These are phyloP conservation scores for Paramuricea clavata DNA, from an alignment of 92 coral and sea anemone species.

Conservation along the genomic window DNA sequence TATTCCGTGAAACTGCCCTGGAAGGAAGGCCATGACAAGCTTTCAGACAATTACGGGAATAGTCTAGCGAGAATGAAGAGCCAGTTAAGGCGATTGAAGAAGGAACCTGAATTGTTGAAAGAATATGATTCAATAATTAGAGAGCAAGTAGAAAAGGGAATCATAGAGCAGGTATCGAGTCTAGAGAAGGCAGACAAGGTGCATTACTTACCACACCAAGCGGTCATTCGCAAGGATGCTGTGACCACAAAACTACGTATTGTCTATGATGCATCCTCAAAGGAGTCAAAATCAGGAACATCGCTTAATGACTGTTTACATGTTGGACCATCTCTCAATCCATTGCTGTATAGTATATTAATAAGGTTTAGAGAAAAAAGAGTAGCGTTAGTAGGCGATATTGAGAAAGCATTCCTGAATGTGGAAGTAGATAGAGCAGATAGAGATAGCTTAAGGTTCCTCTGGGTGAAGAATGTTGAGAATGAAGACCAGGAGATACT, in stretches of 20 bases:
- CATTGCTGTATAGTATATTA: not conserved
- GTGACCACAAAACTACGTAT: not conserved
- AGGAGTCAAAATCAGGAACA: too few species aligned
- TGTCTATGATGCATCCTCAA: slow-evolving; percentile 1
- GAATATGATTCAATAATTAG: not conserved
- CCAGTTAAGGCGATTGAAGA: not conserved
- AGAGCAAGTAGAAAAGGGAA: not conserved
- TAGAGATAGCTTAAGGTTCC: not conserved
- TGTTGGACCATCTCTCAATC: too few species aligned
- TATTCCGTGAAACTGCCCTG: too few species aligned
- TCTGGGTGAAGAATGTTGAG: slow-evolving; percentile 35
- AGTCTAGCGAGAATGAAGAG: too few species aligned
- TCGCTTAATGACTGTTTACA: too few species aligned
- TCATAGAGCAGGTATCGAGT: not conserved
- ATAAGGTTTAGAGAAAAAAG: not conserved
- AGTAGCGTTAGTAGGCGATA: not conserved
- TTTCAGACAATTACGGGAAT: too few species aligned
- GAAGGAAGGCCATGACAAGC: too few species aligned
- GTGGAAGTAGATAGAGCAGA: not conserved
- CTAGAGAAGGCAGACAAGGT: not conserved
- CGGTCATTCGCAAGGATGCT: too few species aligned
- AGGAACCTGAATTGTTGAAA: too few species aligned
- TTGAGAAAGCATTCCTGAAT: too few species aligned
- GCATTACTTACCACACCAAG: not conserved
- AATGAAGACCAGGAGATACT: not conserved